Base-by-base conservation (phyloP, 2,888 invertebrate genomes). In the Acronicta psi region DNA sequence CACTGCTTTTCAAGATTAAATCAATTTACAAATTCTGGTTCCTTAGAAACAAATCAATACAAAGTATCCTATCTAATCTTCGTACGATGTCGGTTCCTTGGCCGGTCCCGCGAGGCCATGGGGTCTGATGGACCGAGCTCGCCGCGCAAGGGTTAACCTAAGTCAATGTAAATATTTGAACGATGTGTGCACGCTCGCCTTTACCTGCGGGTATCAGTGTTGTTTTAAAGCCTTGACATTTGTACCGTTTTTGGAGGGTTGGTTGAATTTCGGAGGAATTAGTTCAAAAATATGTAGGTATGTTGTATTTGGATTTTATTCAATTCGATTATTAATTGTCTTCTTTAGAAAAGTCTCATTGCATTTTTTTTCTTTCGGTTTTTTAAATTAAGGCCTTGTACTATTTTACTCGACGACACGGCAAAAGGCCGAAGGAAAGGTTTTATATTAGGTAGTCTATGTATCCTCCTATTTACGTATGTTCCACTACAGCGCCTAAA, bases 81-180 rank as follows among this genome's bases (percentile, higher is more conserved):
- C 17, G 43, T 83, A 57, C 49, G 79, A 84, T n/a, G 50, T 53
- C 73, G 18, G 62, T 65, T 89, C 88, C 89, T 87, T 91, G 90
- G 85, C 83, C 85, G 85, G 86, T 92, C 93, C 89, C 93, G 69
- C 44, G 92, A 88, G 91, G 80, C 82, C 76, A 58, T 53, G 74
- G 78, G 85, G 83, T 84, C 90, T 93, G 92, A 92, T 90, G 89
- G 93, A 92, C 91, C 85, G 89, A 88, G 88, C 74, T 80, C 79
- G 82, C 84, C 79, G 82, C 79, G 84, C 84, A 87, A 89, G 90
- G 92, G 92, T 92, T 93, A 92, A 90, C 92, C 91, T 89, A 87
- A 88, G 89, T 87, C 90, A 88, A 87, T 87, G 87, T 93, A 91
- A 93, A 93, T 93, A 93, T 93, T 93, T 92, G 89, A 93, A 80